Evolutionary conservation across 2,113 vertebrate species (phyloP).

Genomic region (Corydoras maculifer): DNA sequence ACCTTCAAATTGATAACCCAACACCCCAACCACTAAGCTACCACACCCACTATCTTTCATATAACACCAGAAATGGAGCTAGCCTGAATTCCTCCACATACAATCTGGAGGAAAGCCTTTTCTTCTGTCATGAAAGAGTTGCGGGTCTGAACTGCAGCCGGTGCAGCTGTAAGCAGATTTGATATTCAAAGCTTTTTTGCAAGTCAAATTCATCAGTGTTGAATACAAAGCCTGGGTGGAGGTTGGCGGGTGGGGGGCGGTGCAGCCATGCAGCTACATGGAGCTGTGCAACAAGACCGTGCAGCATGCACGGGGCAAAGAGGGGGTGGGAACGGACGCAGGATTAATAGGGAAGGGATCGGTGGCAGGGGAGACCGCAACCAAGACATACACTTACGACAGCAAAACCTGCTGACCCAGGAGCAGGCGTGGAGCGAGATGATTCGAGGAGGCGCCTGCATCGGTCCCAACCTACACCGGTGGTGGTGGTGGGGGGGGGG

Average conservation of each 20-base stretch:
- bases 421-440: slow-evolving; percentile 52
- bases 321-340: neutral
- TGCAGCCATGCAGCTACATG: slow-evolving; percentile 35
- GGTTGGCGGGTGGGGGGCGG: neutral
- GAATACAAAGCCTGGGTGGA: too few relatives aligned
- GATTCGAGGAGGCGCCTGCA: slow-evolving; percentile 52
- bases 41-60: too few relatives aligned
- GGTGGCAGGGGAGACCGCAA: neutral
- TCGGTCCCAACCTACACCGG: slow-evolving; percentile 31
- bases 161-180: neutral
- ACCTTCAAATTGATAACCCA: too few relatives aligned
- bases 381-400: slow-evolving; percentile 44
- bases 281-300: neutral
- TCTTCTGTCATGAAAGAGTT: too few relatives aligned
- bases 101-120: too few relatives aligned
- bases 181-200: neutral
- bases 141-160: too few relatives aligned
- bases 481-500: neutral
- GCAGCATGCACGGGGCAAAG: slow-evolving; percentile 26
- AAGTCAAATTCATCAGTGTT: neutral
- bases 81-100: too few relatives aligned
- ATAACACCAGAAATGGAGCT: too few relatives aligned
- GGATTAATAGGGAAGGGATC: slow-evolving; percentile 12
- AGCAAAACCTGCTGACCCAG: slow-evolving; percentile 56
- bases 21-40: too few relatives aligned